Conservation (phyloP, 2,797 vertebrate species). For the Pipistrellus kuhlii region DNA sequence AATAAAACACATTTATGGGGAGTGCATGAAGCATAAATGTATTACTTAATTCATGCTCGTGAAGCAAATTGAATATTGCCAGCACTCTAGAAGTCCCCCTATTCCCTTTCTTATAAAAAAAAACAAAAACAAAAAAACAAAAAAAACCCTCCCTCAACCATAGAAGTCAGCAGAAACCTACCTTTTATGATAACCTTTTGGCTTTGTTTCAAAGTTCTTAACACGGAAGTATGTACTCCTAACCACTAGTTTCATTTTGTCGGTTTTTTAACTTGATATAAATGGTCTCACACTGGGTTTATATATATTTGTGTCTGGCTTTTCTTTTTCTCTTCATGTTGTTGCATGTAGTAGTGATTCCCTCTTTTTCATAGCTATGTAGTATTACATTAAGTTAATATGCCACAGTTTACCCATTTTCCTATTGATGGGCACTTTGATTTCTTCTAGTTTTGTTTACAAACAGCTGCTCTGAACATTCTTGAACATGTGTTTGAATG, state of each 20-base stretch:
- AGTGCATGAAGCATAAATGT: background rate
- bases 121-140: too few species aligned
- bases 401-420: background rate
- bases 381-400: background rate
- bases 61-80: background rate
- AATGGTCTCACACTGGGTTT: background rate
- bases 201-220: background rate
- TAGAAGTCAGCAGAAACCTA: background rate
- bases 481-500: background rate
- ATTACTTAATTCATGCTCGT: background rate
- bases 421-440: background rate
- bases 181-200: background rate
- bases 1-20: background rate
- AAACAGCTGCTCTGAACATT: background rate
- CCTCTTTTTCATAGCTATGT: background rate
- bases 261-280: background rate
- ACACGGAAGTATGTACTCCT: background rate
- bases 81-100: background rate
- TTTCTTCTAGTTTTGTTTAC: background rate
- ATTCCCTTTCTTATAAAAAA: background rate
- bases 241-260: background rate
- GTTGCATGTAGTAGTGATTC: background rate
- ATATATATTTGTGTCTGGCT: background rate
- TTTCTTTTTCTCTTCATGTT: background rate
- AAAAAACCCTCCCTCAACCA: background rate